phyloP scores from a whole-genome alignment of 2,888 invertebrate species.

The Amblyteles armatorius region DNA sequence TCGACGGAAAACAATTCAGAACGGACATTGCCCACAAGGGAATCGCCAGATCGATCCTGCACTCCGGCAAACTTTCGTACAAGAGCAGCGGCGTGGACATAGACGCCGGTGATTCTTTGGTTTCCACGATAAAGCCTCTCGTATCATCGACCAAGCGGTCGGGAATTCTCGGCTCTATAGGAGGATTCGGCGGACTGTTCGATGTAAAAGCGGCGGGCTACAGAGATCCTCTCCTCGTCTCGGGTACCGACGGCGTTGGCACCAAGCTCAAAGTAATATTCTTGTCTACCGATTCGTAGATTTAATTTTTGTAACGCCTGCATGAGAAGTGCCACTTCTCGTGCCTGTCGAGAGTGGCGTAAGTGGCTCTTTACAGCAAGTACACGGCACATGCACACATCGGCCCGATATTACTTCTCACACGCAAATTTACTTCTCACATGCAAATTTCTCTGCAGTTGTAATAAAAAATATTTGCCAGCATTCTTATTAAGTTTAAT shows the following conservation, averaged over 20 bases:
- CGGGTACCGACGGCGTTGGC: conserved; percentile 98
- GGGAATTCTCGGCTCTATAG: conserved; percentile 93
- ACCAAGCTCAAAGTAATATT: conserved; percentile 95
- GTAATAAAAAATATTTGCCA: no score
- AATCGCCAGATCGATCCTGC: conserved; percentile 88
- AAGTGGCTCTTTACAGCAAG: no score
- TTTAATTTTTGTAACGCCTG: neutral
- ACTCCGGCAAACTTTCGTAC: conserved; percentile 91
- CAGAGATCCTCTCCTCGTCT: conserved; percentile 94
- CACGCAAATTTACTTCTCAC: no score
- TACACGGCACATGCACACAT: no score
- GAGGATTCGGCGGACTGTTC: conserved; percentile 97
- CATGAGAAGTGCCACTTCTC: no score
- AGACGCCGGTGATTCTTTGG: conserved; percentile 94
- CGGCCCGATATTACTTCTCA: no score
- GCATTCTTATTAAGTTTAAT: conserved; percentile 22
- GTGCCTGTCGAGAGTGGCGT: no score
- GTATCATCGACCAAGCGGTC: conserved; percentile 91
- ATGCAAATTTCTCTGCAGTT: no score
- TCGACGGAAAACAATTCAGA: conserved; percentile 94
- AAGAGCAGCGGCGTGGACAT: conserved; percentile 97
- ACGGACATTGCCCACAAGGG: conserved; percentile 96
- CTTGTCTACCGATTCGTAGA: neutral
- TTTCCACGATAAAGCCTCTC: conserved; percentile 92
- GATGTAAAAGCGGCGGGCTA: conserved; percentile 92